These are phyloP conservation scores for Bhutanitis thaidina DNA, from an alignment of 2,888 invertebrate genomes.

Conservation along the genomic window DNA sequence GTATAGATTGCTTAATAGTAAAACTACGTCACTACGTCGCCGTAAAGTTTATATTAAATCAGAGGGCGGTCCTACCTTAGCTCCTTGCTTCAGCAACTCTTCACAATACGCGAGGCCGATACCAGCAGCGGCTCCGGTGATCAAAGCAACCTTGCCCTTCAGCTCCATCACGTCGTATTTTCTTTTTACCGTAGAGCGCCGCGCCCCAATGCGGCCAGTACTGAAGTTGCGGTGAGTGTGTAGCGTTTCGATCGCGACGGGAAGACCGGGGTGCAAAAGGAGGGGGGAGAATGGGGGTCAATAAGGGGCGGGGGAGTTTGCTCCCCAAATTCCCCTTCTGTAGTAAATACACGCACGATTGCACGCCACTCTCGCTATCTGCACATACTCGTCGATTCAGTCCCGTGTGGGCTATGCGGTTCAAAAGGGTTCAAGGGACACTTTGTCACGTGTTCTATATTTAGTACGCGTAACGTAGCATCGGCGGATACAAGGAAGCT, in stretches of 20 bases:
- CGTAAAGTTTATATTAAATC: background rate
- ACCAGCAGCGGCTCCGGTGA: constrained; percentile 87
- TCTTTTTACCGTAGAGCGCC: constrained; percentile 36
- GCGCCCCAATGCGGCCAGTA: constrained; percentile 50
- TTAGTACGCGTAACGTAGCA: constrained; percentile 30
- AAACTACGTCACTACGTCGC: constrained; percentile 4
- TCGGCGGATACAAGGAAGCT: constrained; percentile 20
- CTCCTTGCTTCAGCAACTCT: constrained; percentile 85
- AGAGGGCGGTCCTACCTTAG: constrained; percentile 78
- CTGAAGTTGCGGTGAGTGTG: constrained; percentile 42
- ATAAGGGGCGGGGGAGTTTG: constrained; percentile 38
- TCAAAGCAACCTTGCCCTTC: constrained; percentile 86
- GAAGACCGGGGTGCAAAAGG: constrained; percentile 29
- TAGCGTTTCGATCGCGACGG: constrained; percentile 70
- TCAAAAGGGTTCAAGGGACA: constrained; percentile 32
- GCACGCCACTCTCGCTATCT: constrained; percentile 58
- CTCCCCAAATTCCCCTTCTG: constrained; percentile 55
- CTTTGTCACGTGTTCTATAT: constrained; percentile 28
- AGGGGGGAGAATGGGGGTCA: constrained; percentile 31
- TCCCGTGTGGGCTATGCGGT: constrained; percentile 28
- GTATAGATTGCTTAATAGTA: constrained; percentile 6
- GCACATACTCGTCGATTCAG: constrained; percentile 50
- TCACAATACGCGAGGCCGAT: constrained; percentile 86
- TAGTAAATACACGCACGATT: constrained; percentile 70
- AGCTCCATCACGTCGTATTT: constrained; percentile 80